Percentiles rank a stretch among this genome's conserved stretches.
Evolutionary conservation across 2,113 vertebrate species (phyloP).

Genomic region (Hepsetus odoe): DNA sequence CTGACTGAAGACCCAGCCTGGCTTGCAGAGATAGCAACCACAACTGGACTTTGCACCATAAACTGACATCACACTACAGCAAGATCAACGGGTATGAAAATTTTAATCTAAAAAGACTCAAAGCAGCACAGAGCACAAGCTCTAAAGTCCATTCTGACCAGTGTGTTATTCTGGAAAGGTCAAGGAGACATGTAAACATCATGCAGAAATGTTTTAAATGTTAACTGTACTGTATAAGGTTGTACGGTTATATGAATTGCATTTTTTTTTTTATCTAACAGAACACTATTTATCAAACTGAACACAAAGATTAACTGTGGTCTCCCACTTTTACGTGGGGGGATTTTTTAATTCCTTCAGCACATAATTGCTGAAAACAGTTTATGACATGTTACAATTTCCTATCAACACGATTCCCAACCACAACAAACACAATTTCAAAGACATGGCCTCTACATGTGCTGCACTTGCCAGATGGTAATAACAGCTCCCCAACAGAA

Average conservation of each 20-base stretch:
- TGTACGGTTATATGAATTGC: too few species aligned
- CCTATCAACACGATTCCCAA: conserved; percentile 22
- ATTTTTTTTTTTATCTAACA: neutral
- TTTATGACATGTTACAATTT: conserved; percentile 23
- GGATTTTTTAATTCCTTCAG: conserved; percentile 18
- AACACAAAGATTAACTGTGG: neutral
- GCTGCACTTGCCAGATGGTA: conserved; percentile 23
- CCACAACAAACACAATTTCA: conserved; percentile 45
- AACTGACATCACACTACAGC: conserved; percentile 31
- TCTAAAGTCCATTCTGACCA: neutral
- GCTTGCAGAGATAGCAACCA: conserved; percentile 11
- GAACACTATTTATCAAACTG: neutral
- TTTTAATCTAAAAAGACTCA: conserved; percentile 1
- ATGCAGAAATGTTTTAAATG: neutral
- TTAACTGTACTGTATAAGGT: too few species aligned
- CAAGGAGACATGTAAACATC: neutral
- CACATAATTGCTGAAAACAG: conserved; percentile 21
- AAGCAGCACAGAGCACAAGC: too few species aligned
- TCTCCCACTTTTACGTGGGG: conserved; percentile 19
- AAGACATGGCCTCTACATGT: conserved; percentile 18
- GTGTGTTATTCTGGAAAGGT: neutral
- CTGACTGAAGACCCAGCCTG: conserved; percentile 35
- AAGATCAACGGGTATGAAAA: neutral
- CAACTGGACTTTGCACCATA: conserved; percentile 44
- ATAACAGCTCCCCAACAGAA: conserved; percentile 28